phyloP scores from a whole-genome alignment of 2,888 invertebrate genomes.

The Sarcophaga rosellei region DNA sequence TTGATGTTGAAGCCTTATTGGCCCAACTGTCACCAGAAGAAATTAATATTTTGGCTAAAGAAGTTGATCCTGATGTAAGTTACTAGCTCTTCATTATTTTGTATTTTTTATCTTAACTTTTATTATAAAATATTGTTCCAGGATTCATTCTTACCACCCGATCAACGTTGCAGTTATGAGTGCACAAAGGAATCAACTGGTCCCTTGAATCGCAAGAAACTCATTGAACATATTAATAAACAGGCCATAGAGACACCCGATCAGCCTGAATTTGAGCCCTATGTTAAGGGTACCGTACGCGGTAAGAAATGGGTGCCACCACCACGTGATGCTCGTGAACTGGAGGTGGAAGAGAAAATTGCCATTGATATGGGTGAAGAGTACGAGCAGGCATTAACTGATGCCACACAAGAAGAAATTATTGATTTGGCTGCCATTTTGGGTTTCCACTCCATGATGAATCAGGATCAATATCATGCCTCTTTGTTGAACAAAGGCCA shows the following conservation, averaged over 20 bases:
- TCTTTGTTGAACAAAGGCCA: conserved; percentile 96
- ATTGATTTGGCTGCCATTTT: conserved; percentile 99
- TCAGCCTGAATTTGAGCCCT: conserved; percentile 97
- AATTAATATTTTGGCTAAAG: conserved; percentile 97
- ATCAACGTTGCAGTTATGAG: conserved; percentile 97
- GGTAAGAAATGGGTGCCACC: conserved; percentile 96
- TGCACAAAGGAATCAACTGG: conserved; percentile 98
- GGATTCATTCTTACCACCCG: conserved; percentile 98
- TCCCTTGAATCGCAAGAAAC: conserved; percentile 95
- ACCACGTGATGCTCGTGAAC: conserved; percentile 86
- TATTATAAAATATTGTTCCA: conserved; percentile 77
- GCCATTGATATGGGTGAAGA: conserved; percentile 96
- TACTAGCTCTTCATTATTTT: neutral
- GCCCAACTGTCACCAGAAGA: conserved; percentile 97
- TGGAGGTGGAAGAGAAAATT: conserved; percentile 94
- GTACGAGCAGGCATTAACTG: conserved; percentile 93
- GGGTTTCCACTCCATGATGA: conserved; percentile 99
- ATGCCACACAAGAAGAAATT: conserved; percentile 96
- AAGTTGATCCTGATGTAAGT: conserved; percentile 99
- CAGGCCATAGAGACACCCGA: conserved; percentile 99
- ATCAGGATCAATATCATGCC: conserved; percentile 99
- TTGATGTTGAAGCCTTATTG: conserved; percentile 97
- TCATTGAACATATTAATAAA: conserved; percentile 98
- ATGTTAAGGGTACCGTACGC: conserved; percentile 92
- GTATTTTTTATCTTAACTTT: neutral